Percentiles rank a stretch among this genome's conserved stretches.
These are phyloP conservation scores for Erythrocercus mccallii DNA, from an alignment of 2,113 vertebrate genomes.

Conservation along the genomic window DNA sequence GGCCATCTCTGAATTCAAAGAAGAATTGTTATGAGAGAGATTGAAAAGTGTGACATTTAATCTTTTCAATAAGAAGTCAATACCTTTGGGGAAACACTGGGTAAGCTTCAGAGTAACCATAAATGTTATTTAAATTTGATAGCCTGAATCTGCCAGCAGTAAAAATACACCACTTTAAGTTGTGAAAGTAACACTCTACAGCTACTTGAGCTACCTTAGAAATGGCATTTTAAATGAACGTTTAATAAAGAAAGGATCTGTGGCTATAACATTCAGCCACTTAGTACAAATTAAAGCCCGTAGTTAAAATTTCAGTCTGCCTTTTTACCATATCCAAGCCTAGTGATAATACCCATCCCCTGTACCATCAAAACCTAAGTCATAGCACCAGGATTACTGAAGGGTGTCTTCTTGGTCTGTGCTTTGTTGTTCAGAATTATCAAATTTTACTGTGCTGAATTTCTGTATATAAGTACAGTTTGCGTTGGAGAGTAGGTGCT, in stretches of 20 bases:
- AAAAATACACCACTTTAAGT: neutral
- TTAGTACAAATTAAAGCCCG: neutral
- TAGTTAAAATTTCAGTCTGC: neutral
- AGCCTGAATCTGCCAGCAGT: neutral
- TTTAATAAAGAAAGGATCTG: neutral
- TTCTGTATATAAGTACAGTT: neutral
- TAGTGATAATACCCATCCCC: neutral
- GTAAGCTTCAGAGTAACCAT: neutral
- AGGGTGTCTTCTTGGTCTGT: neutral
- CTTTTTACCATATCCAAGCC: neutral
- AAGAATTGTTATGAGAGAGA: conserved; percentile 1
- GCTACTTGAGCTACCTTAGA: neutral
- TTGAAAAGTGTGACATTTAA: conserved; percentile 19
- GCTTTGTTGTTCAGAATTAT: neutral
- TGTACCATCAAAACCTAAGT: neutral
- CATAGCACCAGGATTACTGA: neutral
- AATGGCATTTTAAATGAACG: neutral
- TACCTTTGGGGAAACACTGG: neutral
- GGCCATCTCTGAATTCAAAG: conserved; percentile 9
- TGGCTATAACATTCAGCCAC: neutral
- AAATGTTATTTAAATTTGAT: conserved; percentile 13
- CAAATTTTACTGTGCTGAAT: neutral
- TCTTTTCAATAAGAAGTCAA: conserved; percentile 41
- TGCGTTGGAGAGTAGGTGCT: neutral
- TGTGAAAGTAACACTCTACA: neutral